Percentiles rank a stretch among this genome's conserved stretches.
Evolutionary conservation across 2,113 vertebrate genomes (phyloP).

Genomic region (Kobus ellipsiprymnus): DNA sequence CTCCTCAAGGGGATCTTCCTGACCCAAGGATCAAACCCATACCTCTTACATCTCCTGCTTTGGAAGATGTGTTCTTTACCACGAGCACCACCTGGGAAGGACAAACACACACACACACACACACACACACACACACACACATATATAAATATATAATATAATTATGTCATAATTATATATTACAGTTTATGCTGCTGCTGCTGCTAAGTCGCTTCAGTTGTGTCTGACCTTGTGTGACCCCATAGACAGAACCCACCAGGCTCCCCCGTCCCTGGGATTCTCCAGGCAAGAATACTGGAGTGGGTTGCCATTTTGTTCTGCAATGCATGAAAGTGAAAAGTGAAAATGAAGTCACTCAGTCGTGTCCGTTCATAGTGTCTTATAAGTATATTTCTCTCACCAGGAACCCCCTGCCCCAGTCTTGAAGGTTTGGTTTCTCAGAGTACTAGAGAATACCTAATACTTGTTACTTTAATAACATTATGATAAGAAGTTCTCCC

Average conservation of each 20-base stretch:
- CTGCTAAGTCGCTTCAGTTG: too few species aligned
- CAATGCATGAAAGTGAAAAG: too few species aligned
- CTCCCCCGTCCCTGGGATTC: too few species aligned
- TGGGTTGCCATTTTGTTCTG: too few species aligned
- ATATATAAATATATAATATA: background rate
- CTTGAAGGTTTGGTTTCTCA: background rate
- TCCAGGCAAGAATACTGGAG: too few species aligned
- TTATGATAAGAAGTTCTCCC: background rate
- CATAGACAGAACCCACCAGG: too few species aligned
- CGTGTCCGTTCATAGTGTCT: fast-evolving
- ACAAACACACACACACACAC: background rate
- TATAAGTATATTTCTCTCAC: background rate
- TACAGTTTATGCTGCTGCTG: background rate
- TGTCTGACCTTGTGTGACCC: too few species aligned
- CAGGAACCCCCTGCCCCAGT: background rate
- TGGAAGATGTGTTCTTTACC: background rate
- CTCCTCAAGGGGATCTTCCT: background rate
- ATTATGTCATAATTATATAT: background rate
- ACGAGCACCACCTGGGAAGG: background rate
- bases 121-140: background rate
- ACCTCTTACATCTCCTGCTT: background rate
- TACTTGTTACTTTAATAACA: background rate
- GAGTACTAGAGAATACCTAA: background rate
- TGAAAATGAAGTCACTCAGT: too few species aligned
- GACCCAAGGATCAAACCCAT: background rate